A percentile compares a stretch with the other conserved stretches of the same genome.
phyloP scores from a whole-genome alignment of 2,113 vertebrate species.

The Lasiurus borealis region DNA sequence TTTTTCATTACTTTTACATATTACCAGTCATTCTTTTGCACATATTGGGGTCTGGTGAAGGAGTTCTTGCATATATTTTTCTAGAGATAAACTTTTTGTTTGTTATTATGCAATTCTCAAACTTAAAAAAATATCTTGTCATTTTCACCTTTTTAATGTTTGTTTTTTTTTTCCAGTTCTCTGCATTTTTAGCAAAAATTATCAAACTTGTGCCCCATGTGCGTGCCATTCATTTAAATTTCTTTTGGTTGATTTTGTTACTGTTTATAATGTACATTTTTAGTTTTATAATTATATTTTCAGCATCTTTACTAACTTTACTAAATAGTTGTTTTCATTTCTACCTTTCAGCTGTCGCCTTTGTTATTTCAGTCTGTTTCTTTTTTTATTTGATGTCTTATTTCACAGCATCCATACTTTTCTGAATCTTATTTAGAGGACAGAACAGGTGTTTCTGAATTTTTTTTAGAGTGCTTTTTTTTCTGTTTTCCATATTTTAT shows the following conservation, averaged over 20 bases:
- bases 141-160: background rate
- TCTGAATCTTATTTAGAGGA: slow-evolving; percentile 22
- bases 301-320: background rate
- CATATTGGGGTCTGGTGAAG: background rate
- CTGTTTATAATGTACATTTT: slow-evolving; percentile 22
- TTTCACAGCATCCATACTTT: slow-evolving; percentile 9
- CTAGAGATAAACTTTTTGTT: slow-evolving; percentile 12
- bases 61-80: slow-evolving; percentile 18
- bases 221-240: background rate
- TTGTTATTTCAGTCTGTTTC: slow-evolving; percentile 21
- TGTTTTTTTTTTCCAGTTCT: slow-evolving; percentile 28
- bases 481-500: slow-evolving; percentile 27
- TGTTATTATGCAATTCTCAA: background rate
- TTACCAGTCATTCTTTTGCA: slow-evolving; percentile 5
- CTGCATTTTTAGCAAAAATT: slow-evolving; percentile 25
- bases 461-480: background rate
- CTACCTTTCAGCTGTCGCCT: background rate
- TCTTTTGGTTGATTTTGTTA: background rate
- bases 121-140: background rate
- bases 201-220: background rate
- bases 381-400: slow-evolving; percentile 26
- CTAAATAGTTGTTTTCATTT: background rate
- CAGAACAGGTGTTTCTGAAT: background rate
- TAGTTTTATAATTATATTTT: slow-evolving; percentile 9
- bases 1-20: background rate